Evolutionary conservation across 2,888 invertebrate species (phyloP).

Genomic region (Mycalesis mineus): DNA sequence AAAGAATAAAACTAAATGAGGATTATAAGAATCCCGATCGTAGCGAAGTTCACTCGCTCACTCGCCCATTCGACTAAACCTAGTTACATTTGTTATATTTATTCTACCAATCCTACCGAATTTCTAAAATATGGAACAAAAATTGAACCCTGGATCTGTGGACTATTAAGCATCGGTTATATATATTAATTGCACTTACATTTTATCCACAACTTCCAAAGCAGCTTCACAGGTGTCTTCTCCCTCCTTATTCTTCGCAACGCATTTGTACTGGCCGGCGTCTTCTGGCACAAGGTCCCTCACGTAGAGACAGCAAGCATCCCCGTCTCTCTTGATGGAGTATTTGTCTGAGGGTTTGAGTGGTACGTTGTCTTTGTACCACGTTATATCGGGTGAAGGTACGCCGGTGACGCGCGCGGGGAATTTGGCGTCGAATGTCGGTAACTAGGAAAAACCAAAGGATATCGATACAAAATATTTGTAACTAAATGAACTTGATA

Average conservation of each 20-base stretch:
- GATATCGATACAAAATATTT: no score
- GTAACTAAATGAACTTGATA: no score
- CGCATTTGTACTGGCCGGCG: constrained; percentile 86
- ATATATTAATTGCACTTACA: constrained; percentile 84
- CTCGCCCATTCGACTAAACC: no score
- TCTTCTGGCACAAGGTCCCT: constrained; percentile 82
- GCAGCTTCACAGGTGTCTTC: constrained; percentile 85
- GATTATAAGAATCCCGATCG: no score
- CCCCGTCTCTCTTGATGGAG: constrained; percentile 86
- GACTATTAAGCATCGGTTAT: no score
- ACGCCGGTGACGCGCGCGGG: constrained; percentile 88
- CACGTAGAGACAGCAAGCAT: constrained; percentile 86
- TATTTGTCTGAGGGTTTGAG: constrained; percentile 85
- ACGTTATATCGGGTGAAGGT: constrained; percentile 89
- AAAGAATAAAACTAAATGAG: no score
- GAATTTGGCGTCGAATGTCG: constrained; percentile 89
- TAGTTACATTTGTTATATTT: no score
- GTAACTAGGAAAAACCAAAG: constrained; percentile 67
- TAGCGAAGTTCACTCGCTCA: no score
- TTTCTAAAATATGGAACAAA: no score
- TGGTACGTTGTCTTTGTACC: constrained; percentile 90
- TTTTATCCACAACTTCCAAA: constrained; percentile 88
- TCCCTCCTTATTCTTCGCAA: constrained; percentile 89
- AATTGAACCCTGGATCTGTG: no score
- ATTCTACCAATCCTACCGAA: no score